phyloP scores from a whole-genome alignment of 2,888 invertebrate species.

The Colostygia pectinataria region DNA sequence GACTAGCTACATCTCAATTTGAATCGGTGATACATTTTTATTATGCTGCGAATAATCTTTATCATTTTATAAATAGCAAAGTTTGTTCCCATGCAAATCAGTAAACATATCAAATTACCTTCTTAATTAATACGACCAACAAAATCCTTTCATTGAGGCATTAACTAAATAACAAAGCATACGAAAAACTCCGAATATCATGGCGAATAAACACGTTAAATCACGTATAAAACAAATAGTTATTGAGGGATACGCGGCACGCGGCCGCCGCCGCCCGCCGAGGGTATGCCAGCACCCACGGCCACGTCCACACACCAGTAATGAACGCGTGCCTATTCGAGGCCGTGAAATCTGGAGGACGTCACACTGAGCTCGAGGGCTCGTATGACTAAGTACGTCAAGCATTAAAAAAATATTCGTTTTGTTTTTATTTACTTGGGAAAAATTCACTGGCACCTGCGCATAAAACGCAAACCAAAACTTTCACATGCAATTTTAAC shows the following conservation, averaged over 20 bases:
- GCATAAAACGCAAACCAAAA: too few species aligned
- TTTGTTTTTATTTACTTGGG: conserved; percentile 8
- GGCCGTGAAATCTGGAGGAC: conserved; percentile 52
- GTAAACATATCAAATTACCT: conserved; percentile 18
- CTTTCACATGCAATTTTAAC: too few species aligned
- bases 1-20: neutral
- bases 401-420: conserved; percentile 17
- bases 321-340: conserved; percentile 59
- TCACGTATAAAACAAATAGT: conserved; percentile 77
- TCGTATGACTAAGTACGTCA: conserved; percentile 20
- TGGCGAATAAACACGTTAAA: conserved; percentile 67
- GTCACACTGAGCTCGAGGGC: conserved; percentile 37
- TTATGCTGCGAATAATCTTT: too few species aligned
- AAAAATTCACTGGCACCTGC: neutral
- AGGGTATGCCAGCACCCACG: conserved; percentile 30
- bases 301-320: conserved; percentile 44
- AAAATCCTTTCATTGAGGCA: conserved; percentile 28
- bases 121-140: conserved; percentile 24
- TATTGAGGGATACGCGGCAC: conserved; percentile 38
- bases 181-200: conserved; percentile 38
- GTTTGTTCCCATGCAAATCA: conserved; percentile 18
- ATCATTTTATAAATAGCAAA: neutral
- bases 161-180: conserved; percentile 36
- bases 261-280: conserved; percentile 14
- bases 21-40: too few species aligned